Conservation (phyloP, 2,888 invertebrate species). For the Sesamia inferens region DNA sequence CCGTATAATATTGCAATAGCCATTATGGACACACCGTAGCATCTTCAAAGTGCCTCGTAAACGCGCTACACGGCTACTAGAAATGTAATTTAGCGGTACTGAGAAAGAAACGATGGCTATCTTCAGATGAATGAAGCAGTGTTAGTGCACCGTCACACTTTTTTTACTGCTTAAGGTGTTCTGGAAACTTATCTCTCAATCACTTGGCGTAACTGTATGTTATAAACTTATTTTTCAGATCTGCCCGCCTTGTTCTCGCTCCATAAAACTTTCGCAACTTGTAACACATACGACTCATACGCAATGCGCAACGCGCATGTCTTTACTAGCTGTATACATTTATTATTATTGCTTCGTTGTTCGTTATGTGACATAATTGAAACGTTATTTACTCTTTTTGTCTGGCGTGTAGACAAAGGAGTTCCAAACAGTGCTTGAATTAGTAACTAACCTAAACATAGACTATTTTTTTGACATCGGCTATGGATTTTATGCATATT, state of each 20-base stretch:
- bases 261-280: conserved; percentile 79
- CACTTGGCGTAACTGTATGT: conserved; percentile 76
- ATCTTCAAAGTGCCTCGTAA: conserved; percentile 89
- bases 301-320: conserved; percentile 57
- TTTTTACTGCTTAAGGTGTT: conserved; percentile 85
- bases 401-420: not conserved
- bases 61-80: conserved; percentile 88
- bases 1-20: conserved; percentile 88
- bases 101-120: conserved; percentile 87
- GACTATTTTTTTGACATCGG: not conserved
- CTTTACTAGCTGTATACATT: conserved; percentile 43
- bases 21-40: conserved; percentile 86
- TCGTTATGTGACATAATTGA: conserved; percentile 45
- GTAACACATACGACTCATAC: conserved; percentile 63
- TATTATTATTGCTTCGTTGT: conserved; percentile 54
- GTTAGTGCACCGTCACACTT: conserved; percentile 82
- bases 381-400: conserved; percentile 32
- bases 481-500: conserved; percentile 14
- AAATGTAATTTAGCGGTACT: conserved; percentile 89
- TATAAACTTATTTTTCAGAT: conserved; percentile 77
- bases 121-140: conserved; percentile 84
- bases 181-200: conserved; percentile 84
- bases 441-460: not conserved
- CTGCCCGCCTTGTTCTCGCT: conserved; percentile 72
- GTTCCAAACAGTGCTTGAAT: conserved; percentile 7